Evolutionary conservation across 2,797 vertebrate genomes (phyloP).

Genomic region (Pseudochirops corinnae): DNA sequence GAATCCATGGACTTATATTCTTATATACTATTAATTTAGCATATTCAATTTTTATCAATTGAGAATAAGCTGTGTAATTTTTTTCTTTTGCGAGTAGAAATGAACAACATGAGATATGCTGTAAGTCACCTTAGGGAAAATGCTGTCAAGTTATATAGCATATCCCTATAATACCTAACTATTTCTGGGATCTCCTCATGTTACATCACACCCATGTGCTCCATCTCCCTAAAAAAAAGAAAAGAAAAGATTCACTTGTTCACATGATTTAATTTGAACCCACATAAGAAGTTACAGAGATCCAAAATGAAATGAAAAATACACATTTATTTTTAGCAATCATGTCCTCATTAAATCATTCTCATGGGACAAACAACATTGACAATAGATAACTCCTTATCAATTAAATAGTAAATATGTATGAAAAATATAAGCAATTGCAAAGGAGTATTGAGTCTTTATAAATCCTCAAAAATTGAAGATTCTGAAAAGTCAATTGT

Average conservation of each 20-base stretch:
- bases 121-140: no score
- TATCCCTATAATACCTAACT: neutral
- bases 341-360: neutral
- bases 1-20: neutral
- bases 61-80: neutral
- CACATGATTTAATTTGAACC: neutral
- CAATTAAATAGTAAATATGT: neutral
- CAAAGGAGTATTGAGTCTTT: neutral
- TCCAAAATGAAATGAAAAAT: neutral
- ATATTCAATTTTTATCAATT: no score
- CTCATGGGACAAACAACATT: neutral
- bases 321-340: neutral
- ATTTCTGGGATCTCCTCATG: neutral
- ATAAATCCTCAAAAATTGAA: neutral
- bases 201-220: neutral
- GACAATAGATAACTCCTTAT: neutral
- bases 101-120: neutral
- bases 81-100: neutral
- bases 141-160: no score
- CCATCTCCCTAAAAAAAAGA: neutral
- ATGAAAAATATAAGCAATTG: neutral
- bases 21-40: neutral
- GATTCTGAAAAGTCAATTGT: neutral
- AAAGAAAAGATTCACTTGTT: neutral
- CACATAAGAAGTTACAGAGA: neutral